Percentiles rank a stretch among this genome's conserved stretches.
Evolutionary conservation across 2,797 vertebrate genomes (phyloP).

Genomic region (Anabas testudineus): DNA sequence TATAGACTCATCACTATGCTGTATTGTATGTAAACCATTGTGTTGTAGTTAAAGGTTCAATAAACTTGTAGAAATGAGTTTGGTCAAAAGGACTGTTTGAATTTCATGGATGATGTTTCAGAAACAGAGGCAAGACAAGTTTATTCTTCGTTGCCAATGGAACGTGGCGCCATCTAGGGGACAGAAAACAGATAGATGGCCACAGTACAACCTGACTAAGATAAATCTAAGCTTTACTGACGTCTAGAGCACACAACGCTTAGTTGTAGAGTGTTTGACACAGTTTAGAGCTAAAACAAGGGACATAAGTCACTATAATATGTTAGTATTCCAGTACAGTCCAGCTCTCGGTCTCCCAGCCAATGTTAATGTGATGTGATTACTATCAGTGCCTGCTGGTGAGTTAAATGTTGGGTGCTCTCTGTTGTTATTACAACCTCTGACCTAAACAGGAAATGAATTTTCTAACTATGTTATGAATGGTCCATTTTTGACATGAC

Average conservation of each 20-base stretch:
- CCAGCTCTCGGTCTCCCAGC: not conserved
- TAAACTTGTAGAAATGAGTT: slow-evolving; percentile 78
- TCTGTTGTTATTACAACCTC: slow-evolving; percentile 39
- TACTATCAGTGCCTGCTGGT: not conserved
- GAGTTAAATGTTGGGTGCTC: not conserved
- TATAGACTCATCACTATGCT: slow-evolving; percentile 77
- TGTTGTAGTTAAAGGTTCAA: slow-evolving; percentile 81
- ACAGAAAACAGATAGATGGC: not conserved
- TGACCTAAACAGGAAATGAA: slow-evolving; percentile 54
- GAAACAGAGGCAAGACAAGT: not conserved
- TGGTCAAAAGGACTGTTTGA: not conserved
- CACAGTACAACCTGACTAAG: too few species aligned
- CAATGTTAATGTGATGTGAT: slow-evolving; percentile 3
- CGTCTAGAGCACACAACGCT: not conserved
- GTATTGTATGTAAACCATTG: slow-evolving; percentile 77
- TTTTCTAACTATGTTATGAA: slow-evolving; percentile 15
- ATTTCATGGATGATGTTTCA: not conserved
- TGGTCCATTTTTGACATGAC: not conserved
- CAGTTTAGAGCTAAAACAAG: not conserved
- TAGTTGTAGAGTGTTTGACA: not conserved
- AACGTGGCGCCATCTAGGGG: slow-evolving; percentile 42
- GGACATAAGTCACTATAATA: not conserved
- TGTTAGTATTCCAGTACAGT: not conserved
- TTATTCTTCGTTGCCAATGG: not conserved
- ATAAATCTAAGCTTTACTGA: too few species aligned